Conservation (phyloP, 2,113 vertebrate genomes). For the Cygnus atratus region DNA sequence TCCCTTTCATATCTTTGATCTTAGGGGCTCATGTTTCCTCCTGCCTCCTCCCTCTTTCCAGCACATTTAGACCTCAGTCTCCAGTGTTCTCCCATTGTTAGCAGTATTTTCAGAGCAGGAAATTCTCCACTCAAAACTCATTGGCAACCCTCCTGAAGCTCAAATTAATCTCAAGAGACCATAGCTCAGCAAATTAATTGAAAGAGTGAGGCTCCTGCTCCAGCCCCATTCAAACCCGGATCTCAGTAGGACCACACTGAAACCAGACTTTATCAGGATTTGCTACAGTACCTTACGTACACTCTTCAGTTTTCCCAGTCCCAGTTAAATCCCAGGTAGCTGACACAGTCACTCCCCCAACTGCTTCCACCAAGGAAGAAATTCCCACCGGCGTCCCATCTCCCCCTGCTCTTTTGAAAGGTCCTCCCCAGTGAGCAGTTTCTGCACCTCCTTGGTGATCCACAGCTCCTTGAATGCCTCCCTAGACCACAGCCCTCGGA, state of each 20-base stretch:
- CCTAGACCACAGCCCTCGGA: neutral
- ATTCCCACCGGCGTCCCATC: neutral
- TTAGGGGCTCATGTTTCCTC: neutral
- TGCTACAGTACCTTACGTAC: neutral
- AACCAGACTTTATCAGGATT: rapidly evolving
- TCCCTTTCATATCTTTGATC: neutral
- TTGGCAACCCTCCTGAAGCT: neutral
- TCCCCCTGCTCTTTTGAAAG: neutral
- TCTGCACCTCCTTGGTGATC: neutral
- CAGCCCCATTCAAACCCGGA: neutral
- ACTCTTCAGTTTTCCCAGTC: neutral
- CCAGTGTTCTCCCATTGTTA: neutral
- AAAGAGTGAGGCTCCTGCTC: neutral
- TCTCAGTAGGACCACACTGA: neutral
- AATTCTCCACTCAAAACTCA: neutral
- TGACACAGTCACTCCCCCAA: neutral
- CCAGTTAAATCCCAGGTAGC: neutral
- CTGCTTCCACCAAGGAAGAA: neutral
- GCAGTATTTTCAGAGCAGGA: neutral
- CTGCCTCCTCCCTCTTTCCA: neutral
- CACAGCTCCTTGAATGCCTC: neutral
- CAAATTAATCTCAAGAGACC: neutral
- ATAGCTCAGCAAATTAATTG: neutral
- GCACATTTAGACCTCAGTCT: neutral
- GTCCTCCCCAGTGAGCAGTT: neutral